Evolutionary conservation across 2,888 invertebrate genomes (phyloP), one percentile per base, ranked within the genome.

Genomic region (Drosophila robusta): DNA sequence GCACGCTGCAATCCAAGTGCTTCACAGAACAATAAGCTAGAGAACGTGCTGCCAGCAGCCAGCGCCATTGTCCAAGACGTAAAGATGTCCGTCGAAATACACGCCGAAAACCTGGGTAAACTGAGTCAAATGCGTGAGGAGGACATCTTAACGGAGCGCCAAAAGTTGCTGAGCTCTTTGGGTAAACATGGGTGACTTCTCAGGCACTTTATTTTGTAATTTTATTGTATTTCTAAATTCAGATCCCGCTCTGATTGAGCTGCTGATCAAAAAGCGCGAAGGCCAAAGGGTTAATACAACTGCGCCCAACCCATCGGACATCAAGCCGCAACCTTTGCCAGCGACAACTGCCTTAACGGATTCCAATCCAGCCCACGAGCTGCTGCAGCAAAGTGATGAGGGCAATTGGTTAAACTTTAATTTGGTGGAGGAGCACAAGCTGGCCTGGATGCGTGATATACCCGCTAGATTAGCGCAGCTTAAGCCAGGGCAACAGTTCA

Each of bases 321-420:
- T 18, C 6, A 50, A 45, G 16, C 39, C 47, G 0, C 61, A 41
- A 18, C 18, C 39, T 4, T 14, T 36, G 1, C 34, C 36, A 11
- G 4, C 47, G 1, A 2, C 54, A 3, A 34, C 46, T 1, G 9
- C 22, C 0, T 62, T 90, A 24, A 41, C 79, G 3, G 64, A 80
- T 3, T 84, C 86, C 0, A 90, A 80, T 74, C 87, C 91, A 87
- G 94, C 94, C n/a, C 93, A 93, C 82, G 94, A 95, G 85, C 91
- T 95, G 32, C 83, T 95, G 5, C 93, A 93, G 14, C 93, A 94
- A 75, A 94, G 95, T 22, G 93, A 94, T 70, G 91, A 95, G 0
- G 94, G 95, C 66, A 94, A 95, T 49, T 98, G 97, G 97, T 90
- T 97, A 1, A 94, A 98, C 90, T 98, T 98, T 94, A 95, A 97